Percentiles rank a stretch among this genome's conserved stretches.
phyloP scores from a whole-genome alignment of 2,888 invertebrate species.

The Parapristionchus giblindavisi region DNA sequence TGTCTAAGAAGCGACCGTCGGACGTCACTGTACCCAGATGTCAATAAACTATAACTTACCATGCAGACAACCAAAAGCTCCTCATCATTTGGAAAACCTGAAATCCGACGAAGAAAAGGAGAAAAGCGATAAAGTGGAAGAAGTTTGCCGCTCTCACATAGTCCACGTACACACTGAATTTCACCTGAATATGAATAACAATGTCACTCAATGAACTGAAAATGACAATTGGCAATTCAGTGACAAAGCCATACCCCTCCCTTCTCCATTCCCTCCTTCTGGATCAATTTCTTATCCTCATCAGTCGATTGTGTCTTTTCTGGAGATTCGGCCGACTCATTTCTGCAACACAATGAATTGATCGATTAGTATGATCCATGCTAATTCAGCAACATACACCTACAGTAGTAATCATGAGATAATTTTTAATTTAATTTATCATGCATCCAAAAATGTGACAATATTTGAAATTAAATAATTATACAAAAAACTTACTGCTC shows the following conservation, averaged over 20 bases:
- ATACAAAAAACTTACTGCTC: too few relatives aligned
- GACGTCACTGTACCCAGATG: too few relatives aligned
- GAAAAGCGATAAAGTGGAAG: conserved; percentile 81
- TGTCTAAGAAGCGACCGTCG: too few relatives aligned
- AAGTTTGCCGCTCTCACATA: conserved; percentile 87
- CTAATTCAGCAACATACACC: too few relatives aligned
- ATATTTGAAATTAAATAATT: too few relatives aligned
- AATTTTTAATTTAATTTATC: too few relatives aligned
- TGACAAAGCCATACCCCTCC: conserved; percentile 30
- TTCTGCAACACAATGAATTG: background rate
- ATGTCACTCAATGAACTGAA: background rate
- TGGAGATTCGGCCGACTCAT: background rate
- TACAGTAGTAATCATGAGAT: too few relatives aligned
- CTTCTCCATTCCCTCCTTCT: conserved; percentile 15
- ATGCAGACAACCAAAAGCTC: conserved; percentile 66
- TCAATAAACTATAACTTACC: conserved; percentile 50
- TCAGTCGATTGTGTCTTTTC: conserved; percentile 9
- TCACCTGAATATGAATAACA: conserved; percentile 74
- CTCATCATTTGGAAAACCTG: conserved; percentile 52
- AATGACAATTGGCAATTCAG: background rate
- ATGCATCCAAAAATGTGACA: too few relatives aligned
- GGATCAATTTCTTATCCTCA: conserved; percentile 31
- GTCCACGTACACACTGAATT: conserved; percentile 86
- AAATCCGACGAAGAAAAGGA: conserved; percentile 71
- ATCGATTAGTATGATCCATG: background rate